Percentiles rank a stretch among this genome's conserved stretches.
phyloP scores from a whole-genome alignment of 1,140 invertebrate species.

The Sinonovacula constricta region DNA sequence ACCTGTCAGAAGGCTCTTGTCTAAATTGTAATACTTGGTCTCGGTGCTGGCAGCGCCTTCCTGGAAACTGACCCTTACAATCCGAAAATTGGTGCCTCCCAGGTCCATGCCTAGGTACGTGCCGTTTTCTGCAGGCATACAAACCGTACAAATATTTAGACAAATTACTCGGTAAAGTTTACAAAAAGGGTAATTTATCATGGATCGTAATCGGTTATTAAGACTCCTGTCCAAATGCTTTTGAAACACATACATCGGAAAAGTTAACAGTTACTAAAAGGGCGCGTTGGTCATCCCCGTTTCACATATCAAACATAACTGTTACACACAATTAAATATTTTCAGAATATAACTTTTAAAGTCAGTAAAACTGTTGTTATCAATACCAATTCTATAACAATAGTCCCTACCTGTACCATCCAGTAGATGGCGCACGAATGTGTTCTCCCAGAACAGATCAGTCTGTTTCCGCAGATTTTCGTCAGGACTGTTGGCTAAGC shows the following conservation, averaged over 20 bases:
- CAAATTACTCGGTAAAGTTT: no score
- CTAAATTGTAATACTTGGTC: conserved; percentile 64
- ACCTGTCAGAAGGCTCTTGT: conserved; percentile 61
- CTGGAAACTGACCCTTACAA: conserved; percentile 88
- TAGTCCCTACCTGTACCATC: conserved; percentile 84
- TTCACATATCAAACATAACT: no score
- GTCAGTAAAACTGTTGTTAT: no score
- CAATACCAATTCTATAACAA: no score
- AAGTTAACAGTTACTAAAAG: no score
- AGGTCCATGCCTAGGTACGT: conserved; percentile 98
- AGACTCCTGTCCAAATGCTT: no score
- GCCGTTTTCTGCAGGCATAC: conserved; percentile 87
- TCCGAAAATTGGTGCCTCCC: conserved; percentile 99
- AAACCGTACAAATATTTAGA: not conserved
- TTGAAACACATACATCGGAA: no score
- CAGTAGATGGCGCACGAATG: conserved; percentile 83
- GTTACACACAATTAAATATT: no score
- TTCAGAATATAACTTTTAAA: no score
- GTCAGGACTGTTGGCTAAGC: conserved; percentile 81
- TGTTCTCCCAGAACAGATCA: conserved; percentile 85
- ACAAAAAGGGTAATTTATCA: no score
- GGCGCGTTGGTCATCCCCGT: no score
- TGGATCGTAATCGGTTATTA: no score
- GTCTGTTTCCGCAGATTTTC: conserved; percentile 77
- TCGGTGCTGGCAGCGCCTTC: conserved; percentile 61